These are phyloP conservation scores for Pitangus sulphuratus DNA, from an alignment of 2,797 vertebrate species.

Conservation along the genomic window DNA sequence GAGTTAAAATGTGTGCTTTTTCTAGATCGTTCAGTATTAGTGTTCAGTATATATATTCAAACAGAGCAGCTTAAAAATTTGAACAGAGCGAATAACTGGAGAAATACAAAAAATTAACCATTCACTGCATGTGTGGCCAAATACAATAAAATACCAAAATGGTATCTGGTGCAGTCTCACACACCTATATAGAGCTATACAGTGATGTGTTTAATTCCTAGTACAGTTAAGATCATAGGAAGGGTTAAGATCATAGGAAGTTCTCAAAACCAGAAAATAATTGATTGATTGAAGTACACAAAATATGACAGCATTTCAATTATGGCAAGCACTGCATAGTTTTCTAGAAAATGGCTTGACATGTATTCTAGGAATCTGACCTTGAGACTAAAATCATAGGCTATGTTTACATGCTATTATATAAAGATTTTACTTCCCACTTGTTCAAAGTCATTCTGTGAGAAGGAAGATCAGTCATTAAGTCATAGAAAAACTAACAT, in stretches of 20 bases:
- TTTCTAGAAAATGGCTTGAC: constrained; percentile 65
- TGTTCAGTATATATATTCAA: neutral
- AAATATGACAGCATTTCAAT: constrained; percentile 41
- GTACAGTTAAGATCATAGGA: neutral
- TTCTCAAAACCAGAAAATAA: neutral
- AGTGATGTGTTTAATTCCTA: neutral
- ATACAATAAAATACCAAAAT: neutral
- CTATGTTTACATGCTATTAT: constrained; percentile 73
- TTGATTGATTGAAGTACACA: neutral
- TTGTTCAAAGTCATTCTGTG: constrained; percentile 75
- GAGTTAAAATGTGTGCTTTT: neutral
- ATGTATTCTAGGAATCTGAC: constrained; percentile 78
- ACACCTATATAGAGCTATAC: neutral
- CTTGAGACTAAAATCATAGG: constrained; percentile 73
- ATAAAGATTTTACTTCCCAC: constrained; percentile 75
- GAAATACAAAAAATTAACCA: neutral
- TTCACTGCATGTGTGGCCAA: neutral
- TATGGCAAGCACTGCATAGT: constrained; percentile 44
- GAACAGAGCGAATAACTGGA: neutral
- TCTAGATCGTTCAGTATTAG: neutral
- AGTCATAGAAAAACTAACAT: constrained; percentile 93
- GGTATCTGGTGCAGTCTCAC: neutral
- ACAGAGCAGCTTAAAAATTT: neutral
- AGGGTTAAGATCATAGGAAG: neutral
- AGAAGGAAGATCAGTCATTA: constrained; percentile 82